phyloP scores from a whole-genome alignment of 2,113 vertebrate genomes.

The Atherinomorus stipes region DNA sequence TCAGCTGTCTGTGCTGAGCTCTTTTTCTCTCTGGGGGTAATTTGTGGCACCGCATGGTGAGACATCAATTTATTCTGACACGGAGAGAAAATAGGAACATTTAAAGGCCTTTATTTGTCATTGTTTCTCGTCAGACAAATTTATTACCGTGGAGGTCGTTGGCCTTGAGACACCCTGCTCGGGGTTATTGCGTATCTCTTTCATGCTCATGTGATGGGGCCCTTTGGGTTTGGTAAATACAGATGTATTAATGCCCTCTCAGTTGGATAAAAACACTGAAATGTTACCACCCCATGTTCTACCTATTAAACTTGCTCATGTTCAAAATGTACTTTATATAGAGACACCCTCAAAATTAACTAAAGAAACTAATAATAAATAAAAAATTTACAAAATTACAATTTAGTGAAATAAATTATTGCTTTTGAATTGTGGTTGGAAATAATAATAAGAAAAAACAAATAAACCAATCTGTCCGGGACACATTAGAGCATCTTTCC shows the following conservation, averaged over 20 bases:
- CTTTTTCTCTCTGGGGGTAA: slow-evolving; percentile 71
- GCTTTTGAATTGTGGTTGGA: too few relatives aligned
- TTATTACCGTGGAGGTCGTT: slow-evolving; percentile 59
- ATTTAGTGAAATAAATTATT: too few relatives aligned
- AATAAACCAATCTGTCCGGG: too few relatives aligned
- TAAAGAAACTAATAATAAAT: too few relatives aligned
- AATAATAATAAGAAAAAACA: too few relatives aligned
- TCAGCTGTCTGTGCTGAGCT: slow-evolving; percentile 58
- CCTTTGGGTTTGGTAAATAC: slow-evolving; percentile 29
- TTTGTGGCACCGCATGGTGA: slow-evolving; percentile 63
- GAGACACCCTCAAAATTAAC: too few relatives aligned
- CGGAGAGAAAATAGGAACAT: slow-evolving; percentile 74
- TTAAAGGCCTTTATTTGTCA: slow-evolving; percentile 78
- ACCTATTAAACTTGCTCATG: slow-evolving; percentile 13
- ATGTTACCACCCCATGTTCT: background rate
- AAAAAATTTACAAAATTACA: too few relatives aligned
- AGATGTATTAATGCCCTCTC: background rate
- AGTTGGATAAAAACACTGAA: slow-evolving; percentile 2
- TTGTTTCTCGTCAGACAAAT: slow-evolving; percentile 71
- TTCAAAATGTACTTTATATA: slow-evolving; percentile 20
- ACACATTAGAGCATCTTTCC: too few relatives aligned
- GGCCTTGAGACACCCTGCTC: slow-evolving; percentile 46
- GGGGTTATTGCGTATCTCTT: slow-evolving; percentile 51
- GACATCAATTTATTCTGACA: slow-evolving; percentile 76
- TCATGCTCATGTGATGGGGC: slow-evolving; percentile 19